Conservation (phyloP, 1,140 invertebrate species). For the Phymastichus coffea region DNA sequence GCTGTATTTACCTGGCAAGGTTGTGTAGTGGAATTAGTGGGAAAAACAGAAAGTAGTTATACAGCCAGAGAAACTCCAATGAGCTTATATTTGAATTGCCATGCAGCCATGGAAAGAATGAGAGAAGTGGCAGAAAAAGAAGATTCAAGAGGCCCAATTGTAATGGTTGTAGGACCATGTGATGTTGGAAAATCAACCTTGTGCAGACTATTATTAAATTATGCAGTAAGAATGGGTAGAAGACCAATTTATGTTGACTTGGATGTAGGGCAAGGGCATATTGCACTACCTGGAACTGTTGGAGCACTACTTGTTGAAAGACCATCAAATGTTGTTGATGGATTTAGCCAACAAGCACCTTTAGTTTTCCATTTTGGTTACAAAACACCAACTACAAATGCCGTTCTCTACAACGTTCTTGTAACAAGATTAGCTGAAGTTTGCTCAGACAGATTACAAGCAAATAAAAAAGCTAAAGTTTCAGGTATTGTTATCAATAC, state of each 20-base stretch:
- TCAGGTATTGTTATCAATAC: constrained; percentile 99
- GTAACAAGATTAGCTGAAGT: constrained; percentile 84
- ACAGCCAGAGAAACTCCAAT: constrained; percentile 95
- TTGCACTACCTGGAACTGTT: constrained; percentile 90
- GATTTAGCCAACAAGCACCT: constrained; percentile 88
- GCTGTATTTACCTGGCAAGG: constrained; percentile 97
- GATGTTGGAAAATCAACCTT: constrained; percentile 97
- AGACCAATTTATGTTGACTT: constrained; percentile 92
- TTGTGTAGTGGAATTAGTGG: constrained; percentile 79
- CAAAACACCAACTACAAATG: constrained; percentile 74
- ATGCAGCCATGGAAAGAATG: constrained; percentile 90
- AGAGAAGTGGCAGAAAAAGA: constrained; percentile 76
- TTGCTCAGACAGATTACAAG: constrained; percentile 80
- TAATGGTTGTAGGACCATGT: constrained; percentile 89
- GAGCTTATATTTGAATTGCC: constrained; percentile 93
- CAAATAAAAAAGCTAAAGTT: constrained; percentile 81
- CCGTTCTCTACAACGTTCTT: constrained; percentile 83
- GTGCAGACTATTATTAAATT: constrained; percentile 88
- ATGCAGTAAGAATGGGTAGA: constrained; percentile 83
- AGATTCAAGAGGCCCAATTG: constrained; percentile 73
- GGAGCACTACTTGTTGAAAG: constrained; percentile 88
- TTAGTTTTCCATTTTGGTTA: constrained; percentile 95
- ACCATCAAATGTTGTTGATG: constrained; percentile 88
- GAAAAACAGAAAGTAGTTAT: constrained; percentile 90
- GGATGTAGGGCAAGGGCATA: constrained; percentile 93